phyloP scores from a whole-genome alignment of 2,888 invertebrate genomes.

The Lampropteryx suffumata region DNA sequence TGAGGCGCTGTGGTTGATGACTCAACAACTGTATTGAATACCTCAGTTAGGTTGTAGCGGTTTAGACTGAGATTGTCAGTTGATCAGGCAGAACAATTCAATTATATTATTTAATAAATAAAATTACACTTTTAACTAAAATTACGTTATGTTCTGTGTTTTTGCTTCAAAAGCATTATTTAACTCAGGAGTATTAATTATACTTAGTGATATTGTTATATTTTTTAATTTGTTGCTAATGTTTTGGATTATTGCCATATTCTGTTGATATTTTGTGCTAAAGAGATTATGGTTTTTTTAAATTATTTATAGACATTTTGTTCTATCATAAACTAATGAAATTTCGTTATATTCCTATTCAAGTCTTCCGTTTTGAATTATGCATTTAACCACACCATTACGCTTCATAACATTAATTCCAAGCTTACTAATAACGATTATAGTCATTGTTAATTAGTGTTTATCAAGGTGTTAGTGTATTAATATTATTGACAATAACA shows the following conservation, averaged over 20 bases:
- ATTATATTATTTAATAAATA: too few species aligned
- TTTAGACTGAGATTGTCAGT: too few species aligned
- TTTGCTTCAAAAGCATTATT: constrained; percentile 16
- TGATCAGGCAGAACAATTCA: too few species aligned
- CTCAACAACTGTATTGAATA: too few species aligned
- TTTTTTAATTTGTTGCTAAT: constrained; percentile 9
- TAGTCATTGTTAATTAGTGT: constrained; percentile 16
- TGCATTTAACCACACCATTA: constrained; percentile 15
- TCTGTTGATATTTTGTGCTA: constrained; percentile 4
- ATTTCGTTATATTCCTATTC: constrained; percentile 4
- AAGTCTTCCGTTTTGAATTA: constrained; percentile 14
- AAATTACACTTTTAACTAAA: not conserved
- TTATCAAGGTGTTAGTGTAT: constrained; percentile 8
- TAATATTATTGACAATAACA: constrained; percentile 28
- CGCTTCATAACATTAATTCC: not conserved
- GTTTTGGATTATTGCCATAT: constrained; percentile 12
- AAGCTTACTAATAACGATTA: constrained; percentile 2
- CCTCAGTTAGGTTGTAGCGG: too few species aligned
- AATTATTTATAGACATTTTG: too few species aligned
- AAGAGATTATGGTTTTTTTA: not conserved
- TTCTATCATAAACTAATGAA: not conserved
- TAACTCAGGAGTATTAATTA: constrained; percentile 27
- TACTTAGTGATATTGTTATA: constrained; percentile 29
- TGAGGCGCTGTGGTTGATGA: too few species aligned
- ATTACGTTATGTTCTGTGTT: constrained; percentile 10